Evolutionary conservation across 2,888 invertebrate genomes (phyloP).

Genomic region (Cataglyphis cursor): DNA sequence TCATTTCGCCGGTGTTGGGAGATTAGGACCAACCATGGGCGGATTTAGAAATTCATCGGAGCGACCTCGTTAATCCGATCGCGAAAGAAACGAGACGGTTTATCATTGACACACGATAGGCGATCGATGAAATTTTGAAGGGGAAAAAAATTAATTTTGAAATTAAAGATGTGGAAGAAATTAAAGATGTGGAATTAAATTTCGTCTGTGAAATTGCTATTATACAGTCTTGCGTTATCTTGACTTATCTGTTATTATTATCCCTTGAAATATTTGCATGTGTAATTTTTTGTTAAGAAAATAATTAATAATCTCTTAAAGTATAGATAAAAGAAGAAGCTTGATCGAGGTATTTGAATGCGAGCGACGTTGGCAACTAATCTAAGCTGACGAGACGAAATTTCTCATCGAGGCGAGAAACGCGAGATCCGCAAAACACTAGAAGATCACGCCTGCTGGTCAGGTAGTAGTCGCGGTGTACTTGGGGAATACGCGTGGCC

Average conservation of each 20-base stretch:
- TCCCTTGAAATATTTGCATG: background rate
- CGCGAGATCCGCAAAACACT: conserved; percentile 43
- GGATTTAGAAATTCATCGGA: background rate
- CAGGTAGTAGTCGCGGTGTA: conserved; percentile 77
- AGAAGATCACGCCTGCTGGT: conserved; percentile 74
- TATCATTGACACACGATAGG: background rate
- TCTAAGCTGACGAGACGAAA: conserved; percentile 6
- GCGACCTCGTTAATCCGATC: background rate
- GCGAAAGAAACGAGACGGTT: background rate
- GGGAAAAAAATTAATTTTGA: background rate
- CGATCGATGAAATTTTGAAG: background rate
- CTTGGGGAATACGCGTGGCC: conserved; percentile 79
- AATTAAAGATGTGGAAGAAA: background rate
- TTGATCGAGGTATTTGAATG: background rate
- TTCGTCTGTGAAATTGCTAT: background rate
- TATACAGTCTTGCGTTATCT: background rate
- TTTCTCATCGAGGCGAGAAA: conserved; percentile 23
- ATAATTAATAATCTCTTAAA: background rate
- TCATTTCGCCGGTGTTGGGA: conserved; percentile 17
- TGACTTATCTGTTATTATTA: background rate
- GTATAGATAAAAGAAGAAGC: background rate
- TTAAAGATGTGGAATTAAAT: background rate
- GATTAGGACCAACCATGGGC: background rate
- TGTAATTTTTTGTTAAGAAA: background rate
- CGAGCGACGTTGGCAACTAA: background rate